Base-by-base conservation (phyloP, 2,797 vertebrate genomes). In the Lepilemur ruficaudatus region DNA sequence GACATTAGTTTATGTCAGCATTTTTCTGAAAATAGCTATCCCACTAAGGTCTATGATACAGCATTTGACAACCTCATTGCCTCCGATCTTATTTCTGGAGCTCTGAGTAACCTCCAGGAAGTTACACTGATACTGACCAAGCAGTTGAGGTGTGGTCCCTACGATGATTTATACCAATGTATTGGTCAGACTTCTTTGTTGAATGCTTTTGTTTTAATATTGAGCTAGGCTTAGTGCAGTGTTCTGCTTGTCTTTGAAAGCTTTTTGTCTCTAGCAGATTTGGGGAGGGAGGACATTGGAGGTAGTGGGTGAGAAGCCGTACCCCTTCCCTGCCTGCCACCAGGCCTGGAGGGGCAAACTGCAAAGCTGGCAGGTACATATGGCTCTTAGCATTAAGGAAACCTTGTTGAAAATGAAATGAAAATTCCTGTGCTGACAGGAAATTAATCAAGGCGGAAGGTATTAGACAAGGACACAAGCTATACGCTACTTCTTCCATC, bases 381-480 rank as follows among this genome's bases (percentile, higher is more conserved):
- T n/a, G 83, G 92, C 38, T 95, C 61, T 81, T 84, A 48, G 57
- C 12, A 0, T 84, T 63, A 72, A 55, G 50, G 88, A 80, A 94
- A 57, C 94, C 46, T 61, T 65, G 43, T 69, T 76, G 80, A 93
- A 61, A 84, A 67, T 78, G 30, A 75, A 94, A 96, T 97, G 93
- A 96, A 97, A 97, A 83, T 83, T 96, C 81, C 70, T 85, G 28
- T 67, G 0, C 76, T 92, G 79, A 57, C 91, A 86, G 59, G 90
- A 98, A 96, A 93, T 96, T 83, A 95, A 91, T 76, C 23, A 93
- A 13, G 4, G 48, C 94, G 84, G 95, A 5, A 0, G 22, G 2
- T 43, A 80, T 79, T 1, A 0, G 83, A 87, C 80, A 88, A 86
- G 69, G 63, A 61, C 63, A 61, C 46, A 67, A 89, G 55, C 80